Evolutionary conservation across 2,888 invertebrate species (phyloP).

Genomic region (Lasioglossum lativentre): DNA sequence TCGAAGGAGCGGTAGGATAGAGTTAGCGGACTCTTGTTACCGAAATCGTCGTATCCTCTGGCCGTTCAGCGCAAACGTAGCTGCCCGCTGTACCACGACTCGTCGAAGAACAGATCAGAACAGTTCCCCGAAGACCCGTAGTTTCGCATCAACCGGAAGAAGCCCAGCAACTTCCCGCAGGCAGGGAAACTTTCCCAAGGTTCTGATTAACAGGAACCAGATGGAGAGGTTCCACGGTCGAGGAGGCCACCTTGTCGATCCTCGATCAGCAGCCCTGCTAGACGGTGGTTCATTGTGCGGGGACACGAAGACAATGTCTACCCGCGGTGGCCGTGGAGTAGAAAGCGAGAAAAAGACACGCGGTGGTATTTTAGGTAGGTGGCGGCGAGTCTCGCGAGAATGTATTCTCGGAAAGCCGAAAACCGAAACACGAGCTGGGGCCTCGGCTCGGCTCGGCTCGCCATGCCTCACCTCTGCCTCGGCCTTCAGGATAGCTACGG

Average conservation of each 20-base stretch:
- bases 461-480: conserved; percentile 16
- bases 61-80: too few species aligned
- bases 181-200: conserved; percentile 25
- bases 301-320: conserved; percentile 65
- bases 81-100: neutral
- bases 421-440: conserved; percentile 79
- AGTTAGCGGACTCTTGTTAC: too few species aligned
- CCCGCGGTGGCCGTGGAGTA: conserved; percentile 32
- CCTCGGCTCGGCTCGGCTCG: neutral
- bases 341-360: conserved; percentile 9
- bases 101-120: neutral
- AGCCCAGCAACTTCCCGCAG: neutral
- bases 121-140: neutral
- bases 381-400: conserved; percentile 61
- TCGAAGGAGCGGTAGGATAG: too few species aligned
- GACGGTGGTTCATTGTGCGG: conserved; percentile 51
- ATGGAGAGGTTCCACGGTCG: neutral
- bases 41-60: too few species aligned
- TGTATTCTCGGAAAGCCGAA: conserved; percentile 79
- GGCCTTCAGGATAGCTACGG: conserved; percentile 67
- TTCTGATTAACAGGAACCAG: neutral
- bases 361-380: conserved; percentile 11
- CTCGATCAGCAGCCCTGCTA: conserved; percentile 47
- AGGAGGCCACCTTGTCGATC: conserved; percentile 45
- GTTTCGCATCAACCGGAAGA: neutral